Conservation (phyloP, 2,113 vertebrate species). For the Pitta sordida region DNA sequence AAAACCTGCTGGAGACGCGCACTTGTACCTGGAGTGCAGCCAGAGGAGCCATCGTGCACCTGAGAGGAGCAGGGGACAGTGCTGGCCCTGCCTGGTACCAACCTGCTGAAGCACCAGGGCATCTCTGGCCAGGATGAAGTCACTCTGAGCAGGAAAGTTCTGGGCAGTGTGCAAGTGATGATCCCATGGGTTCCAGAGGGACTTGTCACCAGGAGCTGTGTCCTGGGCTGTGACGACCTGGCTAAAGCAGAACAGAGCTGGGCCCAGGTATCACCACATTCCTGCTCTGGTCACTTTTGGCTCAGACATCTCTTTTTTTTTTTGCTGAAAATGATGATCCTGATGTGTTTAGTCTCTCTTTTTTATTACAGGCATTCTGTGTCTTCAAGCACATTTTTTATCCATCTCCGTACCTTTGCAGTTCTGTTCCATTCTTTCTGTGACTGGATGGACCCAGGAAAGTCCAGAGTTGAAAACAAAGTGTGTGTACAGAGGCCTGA, state of each 20-base stretch:
- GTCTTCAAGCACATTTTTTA: neutral
- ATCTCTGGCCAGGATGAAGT: neutral
- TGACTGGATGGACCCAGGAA: neutral
- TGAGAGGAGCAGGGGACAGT: neutral
- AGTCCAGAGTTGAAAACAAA: neutral
- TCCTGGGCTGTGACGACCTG: neutral
- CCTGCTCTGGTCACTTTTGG: neutral
- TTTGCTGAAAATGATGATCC: neutral
- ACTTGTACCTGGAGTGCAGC: neutral
- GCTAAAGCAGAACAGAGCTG: neutral
- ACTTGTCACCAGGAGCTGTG: fast-evolving
- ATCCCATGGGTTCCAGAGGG: too few species aligned
- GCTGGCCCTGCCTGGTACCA: neutral
- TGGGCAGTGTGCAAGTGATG: fast-evolving
- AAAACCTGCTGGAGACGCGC: neutral
- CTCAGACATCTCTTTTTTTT: neutral
- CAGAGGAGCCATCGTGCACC: neutral
- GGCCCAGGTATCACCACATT: neutral
- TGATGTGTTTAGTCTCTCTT: neutral
- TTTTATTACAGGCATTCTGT: neutral
- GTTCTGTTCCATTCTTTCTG: neutral
- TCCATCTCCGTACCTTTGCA: neutral
- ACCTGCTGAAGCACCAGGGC: neutral
- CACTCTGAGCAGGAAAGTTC: neutral
- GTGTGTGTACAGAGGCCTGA: neutral